Base-by-base conservation (phyloP, 2,797 vertebrate species). In the Muscicapa striata region DNA sequence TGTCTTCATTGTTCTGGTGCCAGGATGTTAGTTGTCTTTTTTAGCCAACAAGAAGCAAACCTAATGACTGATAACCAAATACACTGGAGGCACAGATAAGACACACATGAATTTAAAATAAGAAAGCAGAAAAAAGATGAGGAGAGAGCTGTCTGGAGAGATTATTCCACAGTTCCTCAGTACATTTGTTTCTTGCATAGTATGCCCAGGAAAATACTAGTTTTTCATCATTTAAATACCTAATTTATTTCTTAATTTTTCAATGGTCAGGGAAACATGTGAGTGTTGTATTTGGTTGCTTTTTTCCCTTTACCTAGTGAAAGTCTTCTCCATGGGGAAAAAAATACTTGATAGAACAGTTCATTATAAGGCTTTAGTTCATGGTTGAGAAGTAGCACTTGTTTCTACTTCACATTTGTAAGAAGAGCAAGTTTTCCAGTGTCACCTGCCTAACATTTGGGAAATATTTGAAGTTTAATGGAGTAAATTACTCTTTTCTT, bases 211-310 rank as follows among this genome's bases (percentile, higher is more conserved):
- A 86, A 90, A 26, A 51, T 51, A 58, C 4, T 80, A 62, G 21
- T 2, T 84, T 62, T 21, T 40, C 36, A 41, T 59, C 3, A 67
- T 43, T 90, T 80, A 67, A 87, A 94, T 43, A 67, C 3, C 9
- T 40, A 14, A 84, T 75, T 83, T 72, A 90, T 83, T 81, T 88
- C 41, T 76, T 68, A 49, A 36, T 49, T 91, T 91, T 93, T 61
- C 58, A 77, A 12, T 19, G 38, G 70, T 45, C 66, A 74, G 29
- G 22, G 67, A 57, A 79, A 75, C 54, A n/a, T 6, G 6, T 36
- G 36, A 59, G 20, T 36, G 17, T 26, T 77, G 40, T 21, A 52
- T 45, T 38, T 54, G 49, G 34, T 21, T 91, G 75, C 21, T 92
- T n/a, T 49, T n/a, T 8, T 83, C 13, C 29, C 45, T 78, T 73